Percentiles rank a stretch among this genome's conserved stretches.
phyloP scores from a whole-genome alignment of 2,888 invertebrate genomes.

The Tipula unca region DNA sequence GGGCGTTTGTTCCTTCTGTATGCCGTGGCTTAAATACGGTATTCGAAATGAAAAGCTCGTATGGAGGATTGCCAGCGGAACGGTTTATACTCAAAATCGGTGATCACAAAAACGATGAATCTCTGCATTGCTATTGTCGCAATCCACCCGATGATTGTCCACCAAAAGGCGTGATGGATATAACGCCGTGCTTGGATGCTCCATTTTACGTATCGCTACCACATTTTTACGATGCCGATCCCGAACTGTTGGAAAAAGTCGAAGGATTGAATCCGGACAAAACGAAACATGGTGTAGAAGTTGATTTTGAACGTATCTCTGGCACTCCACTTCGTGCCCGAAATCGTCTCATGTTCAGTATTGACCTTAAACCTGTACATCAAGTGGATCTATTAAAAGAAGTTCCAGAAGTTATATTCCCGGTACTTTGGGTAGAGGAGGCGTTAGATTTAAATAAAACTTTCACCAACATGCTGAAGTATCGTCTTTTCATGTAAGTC shows the following conservation, averaged over 20 bases:
- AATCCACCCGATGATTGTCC: slow-evolving; percentile 56
- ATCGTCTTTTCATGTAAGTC: slow-evolving; percentile 32
- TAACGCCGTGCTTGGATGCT: slow-evolving; percentile 52
- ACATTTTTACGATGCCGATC: slow-evolving; percentile 62
- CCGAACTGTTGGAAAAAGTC: slow-evolving; percentile 38
- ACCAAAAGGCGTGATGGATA: slow-evolving; percentile 64
- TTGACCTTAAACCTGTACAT: slow-evolving; percentile 51
- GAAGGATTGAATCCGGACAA: slow-evolving; percentile 56
- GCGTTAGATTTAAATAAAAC: slow-evolving; percentile 58
- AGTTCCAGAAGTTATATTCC: slow-evolving; percentile 54
- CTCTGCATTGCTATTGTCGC: slow-evolving; percentile 49
- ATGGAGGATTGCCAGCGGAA: slow-evolving; percentile 58
- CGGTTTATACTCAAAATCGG: slow-evolving; percentile 64
- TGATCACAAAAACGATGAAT: slow-evolving; percentile 47
- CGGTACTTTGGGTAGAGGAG: slow-evolving; percentile 77
- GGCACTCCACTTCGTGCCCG: slow-evolving; percentile 66
- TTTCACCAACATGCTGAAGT: slow-evolving; percentile 55
- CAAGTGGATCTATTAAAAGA: slow-evolving; percentile 59
- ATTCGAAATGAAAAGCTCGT: slow-evolving; percentile 51
- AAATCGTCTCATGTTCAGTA: slow-evolving; percentile 66
- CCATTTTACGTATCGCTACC: slow-evolving; percentile 71
- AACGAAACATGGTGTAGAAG: slow-evolving; percentile 61
- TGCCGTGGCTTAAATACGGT: slow-evolving; percentile 61
- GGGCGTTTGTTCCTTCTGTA: slow-evolving; percentile 50
- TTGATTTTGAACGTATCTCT: slow-evolving; percentile 70